These are phyloP conservation scores for Bos indicus DNA, from an alignment of 2,113 vertebrate species.

Conservation along the genomic window DNA sequence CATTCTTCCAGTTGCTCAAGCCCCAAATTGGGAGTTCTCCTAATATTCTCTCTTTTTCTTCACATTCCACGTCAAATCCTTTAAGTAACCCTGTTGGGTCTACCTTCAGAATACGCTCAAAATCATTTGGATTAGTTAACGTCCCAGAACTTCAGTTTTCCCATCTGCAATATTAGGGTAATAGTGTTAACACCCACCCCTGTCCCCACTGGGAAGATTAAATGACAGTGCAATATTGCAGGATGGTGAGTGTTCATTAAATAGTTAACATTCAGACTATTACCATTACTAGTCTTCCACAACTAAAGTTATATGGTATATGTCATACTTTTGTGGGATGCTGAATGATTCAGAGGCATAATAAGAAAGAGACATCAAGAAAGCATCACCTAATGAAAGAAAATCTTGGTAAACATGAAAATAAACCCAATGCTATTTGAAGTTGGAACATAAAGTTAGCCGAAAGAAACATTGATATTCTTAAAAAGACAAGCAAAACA, in stretches of 20 bases:
- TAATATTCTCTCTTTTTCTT: neutral
- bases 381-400: neutral
- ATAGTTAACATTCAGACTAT: neutral
- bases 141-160: neutral
- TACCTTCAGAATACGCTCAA: neutral
- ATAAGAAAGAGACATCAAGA: neutral
- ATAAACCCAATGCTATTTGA: neutral
- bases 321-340: neutral
- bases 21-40: neutral
- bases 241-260: neutral
- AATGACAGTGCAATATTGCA: neutral
- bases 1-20: neutral
- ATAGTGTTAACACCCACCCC: neutral
- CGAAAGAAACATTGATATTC: neutral
- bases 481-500: neutral
- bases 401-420: neutral
- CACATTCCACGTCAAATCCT: neutral
- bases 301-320: neutral
- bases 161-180: neutral
- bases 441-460: neutral
- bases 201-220: neutral
- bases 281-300: neutral
- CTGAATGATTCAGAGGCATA: neutral
- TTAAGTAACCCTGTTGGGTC: neutral
- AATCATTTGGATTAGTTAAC: neutral